These are phyloP conservation scores for Pogonophryne albipinna DNA, from an alignment of 2,797 vertebrate species.

Conservation along the genomic window DNA sequence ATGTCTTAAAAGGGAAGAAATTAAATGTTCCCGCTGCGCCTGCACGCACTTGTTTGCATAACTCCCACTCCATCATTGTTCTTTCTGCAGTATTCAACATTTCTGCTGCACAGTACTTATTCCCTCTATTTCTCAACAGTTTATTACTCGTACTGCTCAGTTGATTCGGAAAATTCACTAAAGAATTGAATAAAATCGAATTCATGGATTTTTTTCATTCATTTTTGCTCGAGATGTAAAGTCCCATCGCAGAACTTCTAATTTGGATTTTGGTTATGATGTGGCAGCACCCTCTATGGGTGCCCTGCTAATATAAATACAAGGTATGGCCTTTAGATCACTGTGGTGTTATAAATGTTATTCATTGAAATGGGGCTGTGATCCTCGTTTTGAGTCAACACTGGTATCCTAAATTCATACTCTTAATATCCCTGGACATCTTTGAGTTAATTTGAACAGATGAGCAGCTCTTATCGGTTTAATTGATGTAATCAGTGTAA, in stretches of 20 bases:
- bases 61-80: constrained; percentile 1
- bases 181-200: neutral
- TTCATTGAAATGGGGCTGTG: neutral
- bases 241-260: neutral
- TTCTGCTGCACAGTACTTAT: neutral
- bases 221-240: neutral
- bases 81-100: constrained; percentile 11
- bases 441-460: neutral
- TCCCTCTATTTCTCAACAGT: neutral
- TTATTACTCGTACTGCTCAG: neutral
- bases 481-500: constrained; percentile 13
- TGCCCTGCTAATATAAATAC: neutral
- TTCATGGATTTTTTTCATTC: neutral
- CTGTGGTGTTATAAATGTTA: no score
- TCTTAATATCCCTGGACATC: neutral
- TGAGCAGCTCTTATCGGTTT: neutral
- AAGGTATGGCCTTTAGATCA: neutral
- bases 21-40: constrained; percentile 21
- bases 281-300: constrained; percentile 39
- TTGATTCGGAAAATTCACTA: neutral
- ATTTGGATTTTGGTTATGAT: constrained; percentile 27
- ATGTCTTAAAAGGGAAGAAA: constrained; percentile 20
- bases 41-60: constrained; percentile 12
- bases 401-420: neutral
- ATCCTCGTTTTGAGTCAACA: neutral